Evolutionary conservation across 2,888 invertebrate genomes (phyloP).

Genomic region (Macrophya annulata): DNA sequence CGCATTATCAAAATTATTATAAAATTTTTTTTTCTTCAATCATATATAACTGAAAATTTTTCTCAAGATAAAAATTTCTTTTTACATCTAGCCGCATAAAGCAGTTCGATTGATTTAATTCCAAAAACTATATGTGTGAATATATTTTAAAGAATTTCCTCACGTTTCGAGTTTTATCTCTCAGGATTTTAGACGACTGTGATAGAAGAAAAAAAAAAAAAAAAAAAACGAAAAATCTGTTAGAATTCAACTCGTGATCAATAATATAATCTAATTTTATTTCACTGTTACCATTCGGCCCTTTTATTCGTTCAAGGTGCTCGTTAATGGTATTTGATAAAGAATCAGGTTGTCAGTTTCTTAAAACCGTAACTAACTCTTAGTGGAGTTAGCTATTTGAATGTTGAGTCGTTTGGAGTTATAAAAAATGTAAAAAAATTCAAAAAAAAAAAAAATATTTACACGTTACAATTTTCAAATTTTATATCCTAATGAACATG

Average conservation of each 20-base stretch:
- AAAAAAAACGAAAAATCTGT: neutral
- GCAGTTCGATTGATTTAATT: neutral
- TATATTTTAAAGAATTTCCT: neutral
- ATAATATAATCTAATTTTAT: slow-evolving; percentile 1
- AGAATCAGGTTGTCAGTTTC: too few relatives aligned
- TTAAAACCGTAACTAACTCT: too few relatives aligned
- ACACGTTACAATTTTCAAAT: neutral
- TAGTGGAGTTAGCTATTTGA: too few relatives aligned
- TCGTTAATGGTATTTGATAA: too few relatives aligned
- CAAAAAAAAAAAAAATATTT: too few relatives aligned
- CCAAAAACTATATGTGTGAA: neutral
- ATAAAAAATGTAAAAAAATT: too few relatives aligned
- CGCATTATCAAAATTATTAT: neutral
- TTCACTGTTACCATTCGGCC: neutral
- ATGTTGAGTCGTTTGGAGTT: too few relatives aligned
- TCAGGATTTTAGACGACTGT: neutral
- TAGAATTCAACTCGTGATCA: neutral
- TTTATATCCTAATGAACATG: neutral
- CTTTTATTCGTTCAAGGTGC: neutral
- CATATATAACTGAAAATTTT: neutral
- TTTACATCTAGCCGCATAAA: neutral
- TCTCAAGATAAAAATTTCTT: neutral
- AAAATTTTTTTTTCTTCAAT: neutral
- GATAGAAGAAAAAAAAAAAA: too few relatives aligned
- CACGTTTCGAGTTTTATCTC: neutral